A percentile compares a stretch with the other conserved stretches of the same genome.
phyloP scores from a whole-genome alignment of 2,113 vertebrate species.

The Xiphophorus maculatus region DNA sequence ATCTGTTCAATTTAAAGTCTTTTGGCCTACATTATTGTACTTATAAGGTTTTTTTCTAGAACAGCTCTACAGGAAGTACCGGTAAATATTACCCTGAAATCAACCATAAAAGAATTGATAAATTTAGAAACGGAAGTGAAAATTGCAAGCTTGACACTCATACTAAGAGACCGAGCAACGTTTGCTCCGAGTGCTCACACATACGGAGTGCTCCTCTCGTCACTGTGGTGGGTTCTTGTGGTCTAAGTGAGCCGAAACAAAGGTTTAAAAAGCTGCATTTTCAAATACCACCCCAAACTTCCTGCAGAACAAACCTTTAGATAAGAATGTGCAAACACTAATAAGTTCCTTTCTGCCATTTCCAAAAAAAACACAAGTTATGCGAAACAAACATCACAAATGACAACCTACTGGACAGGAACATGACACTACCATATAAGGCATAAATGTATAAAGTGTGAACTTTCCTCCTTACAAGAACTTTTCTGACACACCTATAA shows the following conservation, averaged over 20 bases:
- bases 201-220: conserved; percentile 1
- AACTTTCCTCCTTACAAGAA: background rate
- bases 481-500: background rate
- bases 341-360: no score
- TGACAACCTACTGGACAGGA: background rate
- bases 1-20: background rate
- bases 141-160: background rate
- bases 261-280: conserved; percentile 10
- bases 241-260: background rate
- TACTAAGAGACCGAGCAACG: conserved; percentile 2
- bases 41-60: background rate
- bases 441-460: background rate
- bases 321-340: background rate
- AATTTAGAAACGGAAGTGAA: background rate
- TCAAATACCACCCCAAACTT: background rate
- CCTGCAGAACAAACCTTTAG: conserved; percentile 5
- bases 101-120: background rate
- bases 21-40: background rate
- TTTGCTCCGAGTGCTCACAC: background rate
- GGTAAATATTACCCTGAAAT: background rate
- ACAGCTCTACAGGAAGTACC: background rate
- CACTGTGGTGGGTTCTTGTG: conserved; percentile 31
- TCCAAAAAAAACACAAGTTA: background rate
- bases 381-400: background rate
- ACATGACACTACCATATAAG: no score